Base-by-base conservation (phyloP, 2,797 vertebrate species). In the Basileuterus tristriatus region DNA sequence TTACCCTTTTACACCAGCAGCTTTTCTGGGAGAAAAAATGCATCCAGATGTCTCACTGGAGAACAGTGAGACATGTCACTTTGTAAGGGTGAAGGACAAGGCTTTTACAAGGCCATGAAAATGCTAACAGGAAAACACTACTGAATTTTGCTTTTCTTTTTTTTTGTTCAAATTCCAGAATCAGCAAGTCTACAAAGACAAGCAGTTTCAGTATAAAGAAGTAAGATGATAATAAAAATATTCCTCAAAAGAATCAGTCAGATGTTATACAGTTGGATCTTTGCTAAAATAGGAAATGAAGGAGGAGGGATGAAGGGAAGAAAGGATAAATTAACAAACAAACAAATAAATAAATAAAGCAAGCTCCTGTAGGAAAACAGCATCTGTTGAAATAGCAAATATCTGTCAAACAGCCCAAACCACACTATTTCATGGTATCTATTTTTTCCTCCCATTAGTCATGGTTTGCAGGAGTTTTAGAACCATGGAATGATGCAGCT, bases 311-410 rank as follows among this genome's bases (percentile, higher is more conserved):
- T 68, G 29, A 87, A 13, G 47, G 11, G 22, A 69, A 90, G 55
- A 59, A 92, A 80, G 37, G 47, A 27, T 74, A 83, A 85, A 80
- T 50, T 34, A 82, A 63, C 53, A 84, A 94, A 37, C 53, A 84
- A 94, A 30, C 8, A 70, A 67, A 47, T 12, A 39, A 96, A 70
- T 52, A 87, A 72, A 56, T 63, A 78, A 58, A 69, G 43, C 59
- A 90, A 89, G 50, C 49, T 94, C 75, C 94, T 94, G 94, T 94
- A 95, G 94, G 92, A 96, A 95, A 95, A 91, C 90, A 83, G 95
- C 96, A 97, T 98, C 97, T 97, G 97, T 94, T 97, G 90, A 93
- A 97, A 90, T 64, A 93, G 59, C 89, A 93, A 94, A 88, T 84
- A 80, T 94, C 90, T 94, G 97, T 94, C 94, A 96, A 97, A 92